Base-by-base conservation (phyloP, 2,113 vertebrate genomes). In the Murina feae region DNA sequence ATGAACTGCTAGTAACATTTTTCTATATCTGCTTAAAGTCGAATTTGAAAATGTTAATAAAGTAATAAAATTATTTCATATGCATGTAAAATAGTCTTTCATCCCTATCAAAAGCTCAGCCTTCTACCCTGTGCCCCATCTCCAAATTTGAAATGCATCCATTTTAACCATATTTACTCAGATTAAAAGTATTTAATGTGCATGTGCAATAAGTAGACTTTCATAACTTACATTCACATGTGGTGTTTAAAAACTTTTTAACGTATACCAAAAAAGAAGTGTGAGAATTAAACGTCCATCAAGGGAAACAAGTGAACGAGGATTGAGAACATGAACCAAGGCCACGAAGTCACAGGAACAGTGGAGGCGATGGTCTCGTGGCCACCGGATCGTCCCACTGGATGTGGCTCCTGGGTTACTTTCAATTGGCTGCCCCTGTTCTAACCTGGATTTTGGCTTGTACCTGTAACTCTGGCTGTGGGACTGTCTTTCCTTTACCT, bases 1-100 rank as follows among this genome's bases (percentile, higher is more conserved):
- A 80, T 95, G 28, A 91, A 95, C 66, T 95, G 65, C n/a, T 80
- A 35, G 66, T 87, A 25, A 55, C 1, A 6, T 92, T 69, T 69
- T 78, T 86, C 30, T 68, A 4, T 58, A 51, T 86, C 69, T 79
- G 10, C 18, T 60, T 91, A 17, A 91, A 44, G 23, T 71, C 16
- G 30, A 69, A 51, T 60, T 85, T 72, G 23, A 74, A 93, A 84
- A 21, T 91, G 51, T 81, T 94, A 81, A 44, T 42, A 49, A 93
- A 76, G 58, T 72, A 89, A 78, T 85, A 65, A 58, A 89, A 37
- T 82, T 30, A 65, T 47, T 92, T 80, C 18, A 75, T 32, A 92
- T 53, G 25, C 69, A 44, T 74, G 8, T 78, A 89, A 32, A 87
- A 47, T 37, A 94, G 86, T 32, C 17, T 96, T 88, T 86, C 8